A percentile compares a stretch with the other conserved stretches of the same genome.
Evolutionary conservation across 2,888 invertebrate genomes (phyloP).

Genomic region (Rhorus exstirpatorius): DNA sequence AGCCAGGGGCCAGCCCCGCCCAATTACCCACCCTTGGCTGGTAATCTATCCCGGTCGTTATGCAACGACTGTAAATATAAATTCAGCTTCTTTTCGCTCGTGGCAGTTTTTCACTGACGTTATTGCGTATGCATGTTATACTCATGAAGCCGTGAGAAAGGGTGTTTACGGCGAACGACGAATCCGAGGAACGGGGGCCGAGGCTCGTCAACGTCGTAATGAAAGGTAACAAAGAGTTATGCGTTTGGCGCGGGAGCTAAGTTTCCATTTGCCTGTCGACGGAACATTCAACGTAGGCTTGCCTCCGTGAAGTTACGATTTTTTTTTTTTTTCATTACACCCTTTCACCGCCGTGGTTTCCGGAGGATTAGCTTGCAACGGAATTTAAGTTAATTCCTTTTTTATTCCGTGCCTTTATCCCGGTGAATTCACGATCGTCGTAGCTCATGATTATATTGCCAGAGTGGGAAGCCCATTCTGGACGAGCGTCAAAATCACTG

Average conservation of each 20-base stretch:
- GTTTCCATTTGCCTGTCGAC: conserved; percentile 53
- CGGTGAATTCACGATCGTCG: conserved; percentile 15
- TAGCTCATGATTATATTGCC: not conserved
- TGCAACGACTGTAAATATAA: conserved; percentile 68
- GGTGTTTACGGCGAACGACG: conserved; percentile 38
- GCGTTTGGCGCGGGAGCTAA: conserved; percentile 39
- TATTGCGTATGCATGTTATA: conserved; percentile 12
- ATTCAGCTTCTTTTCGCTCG: conserved; percentile 59
- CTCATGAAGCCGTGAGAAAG: conserved; percentile 1
- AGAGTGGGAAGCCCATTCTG: too few relatives aligned
- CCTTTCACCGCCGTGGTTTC: conserved; percentile 32
- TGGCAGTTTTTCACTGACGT: conserved; percentile 24
- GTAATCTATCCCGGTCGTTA: conserved; percentile 56
- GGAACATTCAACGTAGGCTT: conserved; percentile 38
- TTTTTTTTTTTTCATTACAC: conserved; percentile 46
- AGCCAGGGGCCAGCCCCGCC: conserved; percentile 36
- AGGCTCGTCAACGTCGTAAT: conserved; percentile 63
- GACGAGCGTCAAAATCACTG: too few relatives aligned
- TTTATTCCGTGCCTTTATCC: conserved; percentile 15
- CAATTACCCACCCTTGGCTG: conserved; percentile 65
- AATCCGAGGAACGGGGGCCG: conserved; percentile 47
- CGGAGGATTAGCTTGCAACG: conserved; percentile 33
- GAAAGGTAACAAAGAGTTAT: conserved; percentile 64
- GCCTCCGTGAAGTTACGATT: conserved; percentile 1
- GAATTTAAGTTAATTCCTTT: conserved; percentile 58